Evolutionary conservation across 1,140 invertebrate species (phyloP).

Genomic region (Leptestheria dahalacensis): DNA sequence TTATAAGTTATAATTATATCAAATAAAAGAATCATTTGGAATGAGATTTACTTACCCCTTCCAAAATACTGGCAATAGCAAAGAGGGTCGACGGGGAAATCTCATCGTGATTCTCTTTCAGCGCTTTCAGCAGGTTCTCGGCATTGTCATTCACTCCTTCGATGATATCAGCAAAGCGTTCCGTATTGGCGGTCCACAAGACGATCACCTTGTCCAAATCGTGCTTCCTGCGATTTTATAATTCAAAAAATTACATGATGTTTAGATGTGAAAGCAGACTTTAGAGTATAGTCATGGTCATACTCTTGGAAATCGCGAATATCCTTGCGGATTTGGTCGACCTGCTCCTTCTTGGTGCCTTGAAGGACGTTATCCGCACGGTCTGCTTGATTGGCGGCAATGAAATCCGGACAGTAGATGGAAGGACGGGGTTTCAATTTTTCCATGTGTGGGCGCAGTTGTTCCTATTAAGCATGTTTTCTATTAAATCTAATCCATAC

Average conservation of each 20-base stretch:
- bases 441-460: conserved; percentile 55
- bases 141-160: conserved; percentile 71
- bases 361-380: conserved; percentile 7
- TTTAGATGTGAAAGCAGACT: background rate
- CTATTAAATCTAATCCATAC: too few relatives aligned
- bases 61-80: conserved; percentile 75
- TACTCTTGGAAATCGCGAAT: conserved; percentile 37
- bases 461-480: too few relatives aligned
- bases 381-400: conserved; percentile 82
- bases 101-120: conserved; percentile 56
- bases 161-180: conserved; percentile 64
- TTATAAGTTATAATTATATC: background rate
- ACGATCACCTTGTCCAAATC: conserved; percentile 65
- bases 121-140: conserved; percentile 58
- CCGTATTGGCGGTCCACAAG: conserved; percentile 93
- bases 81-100: conserved; percentile 90
- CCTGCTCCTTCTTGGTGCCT: conserved; percentile 18
- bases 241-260: conserved; percentile 17
- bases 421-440: conserved; percentile 63
- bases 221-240: conserved; percentile 27
- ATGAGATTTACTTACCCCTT: conserved; percentile 59
- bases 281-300: background rate
- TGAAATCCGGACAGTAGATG: conserved; percentile 79
- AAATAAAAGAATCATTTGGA: background rate
- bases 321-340: conserved; percentile 34